Evolutionary conservation across 2,888 invertebrate genomes (phyloP).

Genomic region (Axea sp.): DNA sequence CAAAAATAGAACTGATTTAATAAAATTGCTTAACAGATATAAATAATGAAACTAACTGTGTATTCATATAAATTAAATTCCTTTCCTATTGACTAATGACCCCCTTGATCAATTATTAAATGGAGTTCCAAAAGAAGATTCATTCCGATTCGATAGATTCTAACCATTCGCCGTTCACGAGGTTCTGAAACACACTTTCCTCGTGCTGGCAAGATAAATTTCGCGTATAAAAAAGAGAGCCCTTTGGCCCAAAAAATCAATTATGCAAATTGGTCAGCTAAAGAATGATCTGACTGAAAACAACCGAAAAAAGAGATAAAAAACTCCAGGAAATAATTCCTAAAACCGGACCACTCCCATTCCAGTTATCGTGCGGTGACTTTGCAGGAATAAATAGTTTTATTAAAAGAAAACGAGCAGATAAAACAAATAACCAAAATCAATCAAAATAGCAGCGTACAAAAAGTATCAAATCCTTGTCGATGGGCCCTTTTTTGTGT

Average conservation of each 20-base stretch:
- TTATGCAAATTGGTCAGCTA: conserved; percentile 36
- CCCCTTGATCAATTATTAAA: conserved; percentile 13
- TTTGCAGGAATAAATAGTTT: conserved; percentile 27
- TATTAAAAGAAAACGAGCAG: conserved; percentile 17
- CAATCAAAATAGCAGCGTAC: conserved; percentile 14
- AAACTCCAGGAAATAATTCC: conserved; percentile 28
- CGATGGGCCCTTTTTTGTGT: conserved; percentile 5
- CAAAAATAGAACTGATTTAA: too few relatives aligned
- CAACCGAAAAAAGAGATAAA: not conserved
- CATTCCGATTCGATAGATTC: not conserved
- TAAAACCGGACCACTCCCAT: conserved; percentile 14
- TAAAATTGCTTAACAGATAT: too few relatives aligned
- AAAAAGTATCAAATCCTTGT: conserved; percentile 28
- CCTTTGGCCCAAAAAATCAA: conserved; percentile 24
- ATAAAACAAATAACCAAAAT: conserved; percentile 7
- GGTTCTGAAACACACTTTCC: conserved; percentile 10
- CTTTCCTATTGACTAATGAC: too few relatives aligned
- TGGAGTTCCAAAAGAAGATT: conserved; percentile 6
- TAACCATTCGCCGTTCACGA: conserved; percentile 11
- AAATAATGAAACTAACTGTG: too few relatives aligned
- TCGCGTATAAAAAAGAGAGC: conserved; percentile 11
- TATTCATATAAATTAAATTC: too few relatives aligned
- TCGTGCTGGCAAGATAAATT: conserved; percentile 17
- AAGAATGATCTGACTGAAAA: conserved; percentile 3
- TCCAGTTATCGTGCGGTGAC: conserved; percentile 6